Base-by-base conservation (phyloP, 2,888 invertebrate species). In the Rhogogaster chlorosoma region DNA sequence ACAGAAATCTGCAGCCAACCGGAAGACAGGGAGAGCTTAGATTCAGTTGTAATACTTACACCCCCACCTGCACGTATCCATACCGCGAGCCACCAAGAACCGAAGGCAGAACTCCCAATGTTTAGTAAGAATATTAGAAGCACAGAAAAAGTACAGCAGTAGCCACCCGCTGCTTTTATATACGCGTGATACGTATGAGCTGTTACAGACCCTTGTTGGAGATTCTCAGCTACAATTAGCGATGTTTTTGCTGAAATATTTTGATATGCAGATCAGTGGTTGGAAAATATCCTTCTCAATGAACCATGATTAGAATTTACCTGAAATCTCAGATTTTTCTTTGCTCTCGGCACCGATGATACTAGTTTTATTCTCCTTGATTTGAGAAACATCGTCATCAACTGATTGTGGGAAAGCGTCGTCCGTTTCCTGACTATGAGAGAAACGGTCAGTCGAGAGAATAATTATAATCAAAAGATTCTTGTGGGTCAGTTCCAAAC, bases 81-180 rank as follows among this genome's bases (percentile, higher is more conserved):
- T 84, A 93, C 91, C 5, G 95, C 94, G 6, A 96, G 92, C 95
- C 96, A 96, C 94, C 95, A 95, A 75, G 94, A 94, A 78, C 95
- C 95, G 89, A 95, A 95, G 0, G 95, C 94, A 22, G 94, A 93
- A 10, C 94, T 93, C 9, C 94, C 94, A 36, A 95, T 94, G 87
- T 95, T 95, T 49, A 94, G 29, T 6, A 94, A 89, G 87, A 95
- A 95, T 57, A 91, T 91, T 0, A 93, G 49, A 32, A 95, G 87
- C 18, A 95, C 92, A 42, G 94, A 88, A 61, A 93, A 86, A 57
- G 93, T 89, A 0, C 94, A 87, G 0, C 93, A 84, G 84, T 92
- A 93, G 6, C 95, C 95, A 26, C 95, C 95, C 6, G 94, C 94
- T 85, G 95, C 94, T 88, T 93, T 89, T 36, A 95, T 92, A 88